phyloP scores from a whole-genome alignment of 2,888 invertebrate genomes.

The Hyalella azteca region DNA sequence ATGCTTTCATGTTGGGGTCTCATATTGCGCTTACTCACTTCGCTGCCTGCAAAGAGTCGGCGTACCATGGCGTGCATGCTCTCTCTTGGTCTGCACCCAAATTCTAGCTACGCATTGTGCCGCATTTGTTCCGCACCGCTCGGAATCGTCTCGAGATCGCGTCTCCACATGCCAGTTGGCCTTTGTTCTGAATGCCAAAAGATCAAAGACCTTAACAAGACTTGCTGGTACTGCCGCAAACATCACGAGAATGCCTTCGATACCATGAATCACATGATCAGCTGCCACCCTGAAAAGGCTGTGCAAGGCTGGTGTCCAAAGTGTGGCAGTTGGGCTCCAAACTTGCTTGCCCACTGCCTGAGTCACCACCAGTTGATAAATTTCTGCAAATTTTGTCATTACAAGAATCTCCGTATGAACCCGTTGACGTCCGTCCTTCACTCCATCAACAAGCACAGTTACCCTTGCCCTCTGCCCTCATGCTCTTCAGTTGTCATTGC shows the following conservation, averaged over 20 bases:
- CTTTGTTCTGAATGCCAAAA: constrained; percentile 41
- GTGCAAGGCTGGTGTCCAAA: constrained; percentile 53
- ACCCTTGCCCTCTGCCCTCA: constrained; percentile 51
- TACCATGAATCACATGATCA: constrained; percentile 43
- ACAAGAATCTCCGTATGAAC: constrained; percentile 26
- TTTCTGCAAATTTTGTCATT: constrained; percentile 40
- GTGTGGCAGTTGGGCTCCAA: constrained; percentile 53
- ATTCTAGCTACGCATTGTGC: constrained; percentile 43
- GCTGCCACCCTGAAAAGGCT: constrained; percentile 42
- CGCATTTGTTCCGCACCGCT: constrained; percentile 42
- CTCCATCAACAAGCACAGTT: constrained; percentile 46
- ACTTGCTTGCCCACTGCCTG: constrained; percentile 25
- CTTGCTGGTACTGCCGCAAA: constrained; percentile 19
- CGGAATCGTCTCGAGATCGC: constrained; percentile 15
- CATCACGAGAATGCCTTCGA: constrained; percentile 11
- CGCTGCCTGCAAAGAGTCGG: constrained; percentile 46
- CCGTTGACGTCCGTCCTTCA: constrained; percentile 31
- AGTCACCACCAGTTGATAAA: neutral
- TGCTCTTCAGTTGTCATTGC: constrained; percentile 38
- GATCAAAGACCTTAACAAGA: constrained; percentile 24
- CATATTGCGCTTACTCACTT: constrained; percentile 45
- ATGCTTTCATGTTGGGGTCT: constrained; percentile 54
- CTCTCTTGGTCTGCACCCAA: constrained; percentile 50
- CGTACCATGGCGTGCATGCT: constrained; percentile 48
- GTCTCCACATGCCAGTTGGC: constrained; percentile 35